Evolutionary conservation across 2,797 vertebrate genomes (phyloP).

Genomic region (Aulostomus chinensis): DNA sequence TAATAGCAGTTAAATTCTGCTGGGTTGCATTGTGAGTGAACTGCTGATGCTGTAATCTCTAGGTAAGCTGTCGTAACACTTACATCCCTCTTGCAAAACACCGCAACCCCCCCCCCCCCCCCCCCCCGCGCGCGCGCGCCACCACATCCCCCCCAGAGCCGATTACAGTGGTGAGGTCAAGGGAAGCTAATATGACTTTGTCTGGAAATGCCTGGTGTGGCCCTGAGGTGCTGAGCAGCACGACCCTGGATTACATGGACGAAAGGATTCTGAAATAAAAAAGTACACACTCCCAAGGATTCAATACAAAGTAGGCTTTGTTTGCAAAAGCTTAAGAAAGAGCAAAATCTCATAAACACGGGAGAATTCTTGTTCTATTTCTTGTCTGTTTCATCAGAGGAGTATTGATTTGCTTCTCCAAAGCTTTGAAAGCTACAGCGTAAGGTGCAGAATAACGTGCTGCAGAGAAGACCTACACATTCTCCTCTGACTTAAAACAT

Average conservation of each 20-base stretch:
- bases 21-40: constrained; percentile 39
- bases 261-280: constrained; percentile 35
- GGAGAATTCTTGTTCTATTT: constrained; percentile 26
- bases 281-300: constrained; percentile 32
- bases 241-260: constrained; percentile 53
- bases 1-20: constrained; percentile 33
- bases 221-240: constrained; percentile 33
- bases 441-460: constrained; percentile 30
- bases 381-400: constrained; percentile 19
- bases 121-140: too few relatives aligned
- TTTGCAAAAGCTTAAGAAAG: constrained; percentile 33
- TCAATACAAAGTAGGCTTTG: constrained; percentile 28
- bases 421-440: constrained; percentile 34
- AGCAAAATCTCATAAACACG: constrained; percentile 18
- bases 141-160: constrained; percentile 35
- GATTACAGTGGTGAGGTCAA: constrained; percentile 65
- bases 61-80: constrained; percentile 60
- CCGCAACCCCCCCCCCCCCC: neutral
- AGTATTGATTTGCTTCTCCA: constrained; percentile 51
- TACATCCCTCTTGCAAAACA: constrained; percentile 36
- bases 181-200: constrained; percentile 72
- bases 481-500: constrained; percentile 15
- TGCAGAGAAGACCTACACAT: constrained; percentile 26
- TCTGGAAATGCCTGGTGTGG: constrained; percentile 43
- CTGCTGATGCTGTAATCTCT: constrained; percentile 67